phyloP scores from a whole-genome alignment of 2,888 invertebrate species.

The Eupithecia subfuscata region DNA sequence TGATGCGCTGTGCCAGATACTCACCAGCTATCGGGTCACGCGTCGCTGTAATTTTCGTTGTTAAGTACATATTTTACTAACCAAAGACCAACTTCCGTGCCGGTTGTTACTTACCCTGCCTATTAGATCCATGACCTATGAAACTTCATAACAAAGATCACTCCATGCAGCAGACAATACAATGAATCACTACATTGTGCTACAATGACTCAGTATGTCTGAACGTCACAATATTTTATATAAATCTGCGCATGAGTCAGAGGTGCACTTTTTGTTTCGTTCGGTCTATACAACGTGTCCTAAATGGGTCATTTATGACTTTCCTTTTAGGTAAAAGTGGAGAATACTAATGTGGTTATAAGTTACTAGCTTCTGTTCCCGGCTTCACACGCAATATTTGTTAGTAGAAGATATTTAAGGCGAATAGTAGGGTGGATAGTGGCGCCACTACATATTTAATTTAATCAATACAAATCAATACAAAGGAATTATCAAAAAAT shows the following conservation, averaged over 20 bases:
- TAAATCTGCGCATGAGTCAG: slow-evolving; percentile 46
- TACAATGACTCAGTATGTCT: slow-evolving; percentile 49
- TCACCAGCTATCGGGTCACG: no score
- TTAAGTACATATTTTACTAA: no score
- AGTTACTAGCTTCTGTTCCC: not conserved
- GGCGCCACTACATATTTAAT: no score
- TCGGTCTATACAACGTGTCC: slow-evolving; percentile 1
- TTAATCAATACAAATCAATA: no score
- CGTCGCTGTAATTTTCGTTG: no score
- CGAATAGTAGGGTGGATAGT: no score
- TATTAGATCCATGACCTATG: not conserved
- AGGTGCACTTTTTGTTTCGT: slow-evolving; percentile 12
- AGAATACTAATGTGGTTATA: not conserved
- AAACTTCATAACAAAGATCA: slow-evolving; percentile 38
- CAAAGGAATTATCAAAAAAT: no score
- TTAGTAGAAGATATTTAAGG: no score
- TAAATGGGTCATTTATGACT: not conserved
- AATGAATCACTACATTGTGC: slow-evolving; percentile 49
- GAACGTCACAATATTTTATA: slow-evolving; percentile 52
- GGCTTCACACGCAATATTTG: no score
- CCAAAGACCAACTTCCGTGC: not conserved
- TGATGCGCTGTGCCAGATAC: no score
- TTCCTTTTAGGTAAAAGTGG: not conserved
- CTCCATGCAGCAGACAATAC: slow-evolving; percentile 46
- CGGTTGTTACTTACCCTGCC: not conserved